Conservation (phyloP, 2,888 invertebrate species). For the Drosophila tripunctata region DNA sequence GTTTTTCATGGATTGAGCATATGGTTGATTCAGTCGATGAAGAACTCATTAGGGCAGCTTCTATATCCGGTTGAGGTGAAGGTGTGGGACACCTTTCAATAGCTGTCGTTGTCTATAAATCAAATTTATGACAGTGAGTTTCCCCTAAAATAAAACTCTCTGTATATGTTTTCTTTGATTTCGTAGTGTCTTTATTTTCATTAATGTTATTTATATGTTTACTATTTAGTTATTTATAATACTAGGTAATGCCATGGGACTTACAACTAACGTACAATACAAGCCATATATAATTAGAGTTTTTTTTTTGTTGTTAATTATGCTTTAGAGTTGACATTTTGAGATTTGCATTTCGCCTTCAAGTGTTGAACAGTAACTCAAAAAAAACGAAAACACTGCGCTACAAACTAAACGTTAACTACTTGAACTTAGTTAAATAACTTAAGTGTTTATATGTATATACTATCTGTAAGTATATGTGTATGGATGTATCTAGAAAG, state of each 20-base stretch:
- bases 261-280: slow-evolving; percentile 63
- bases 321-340: slow-evolving; percentile 51
- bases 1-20: slow-evolving; percentile 55
- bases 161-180: slow-evolving; percentile 53
- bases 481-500: slow-evolving; percentile 41
- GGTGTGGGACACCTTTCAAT: slow-evolving; percentile 30
- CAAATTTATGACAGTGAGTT: slow-evolving; percentile 24
- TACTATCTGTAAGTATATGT: slow-evolving; percentile 8
- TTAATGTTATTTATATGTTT: slow-evolving; percentile 54
- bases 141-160: not conserved
- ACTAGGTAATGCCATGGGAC: slow-evolving; percentile 68
- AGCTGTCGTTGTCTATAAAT: slow-evolving; percentile 47
- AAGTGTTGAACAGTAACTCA: slow-evolving; percentile 52
- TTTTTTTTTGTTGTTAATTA: slow-evolving; percentile 18
- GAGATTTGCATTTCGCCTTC: slow-evolving; percentile 52
- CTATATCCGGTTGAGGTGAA: slow-evolving; percentile 51
- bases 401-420: slow-evolving; percentile 53
- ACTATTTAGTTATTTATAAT: slow-evolving; percentile 64
- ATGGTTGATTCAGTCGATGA: slow-evolving; percentile 42
- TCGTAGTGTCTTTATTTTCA: slow-evolving; percentile 67
- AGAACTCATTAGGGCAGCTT: slow-evolving; percentile 47
- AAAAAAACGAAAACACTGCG: slow-evolving; percentile 58
- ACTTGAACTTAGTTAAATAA: slow-evolving; percentile 43
- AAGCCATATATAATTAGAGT: slow-evolving; percentile 54
- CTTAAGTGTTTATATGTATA: slow-evolving; percentile 25